These are phyloP conservation scores for Tiliqua scincoides DNA, from an alignment of 2,113 vertebrate species.

Conservation along the genomic window DNA sequence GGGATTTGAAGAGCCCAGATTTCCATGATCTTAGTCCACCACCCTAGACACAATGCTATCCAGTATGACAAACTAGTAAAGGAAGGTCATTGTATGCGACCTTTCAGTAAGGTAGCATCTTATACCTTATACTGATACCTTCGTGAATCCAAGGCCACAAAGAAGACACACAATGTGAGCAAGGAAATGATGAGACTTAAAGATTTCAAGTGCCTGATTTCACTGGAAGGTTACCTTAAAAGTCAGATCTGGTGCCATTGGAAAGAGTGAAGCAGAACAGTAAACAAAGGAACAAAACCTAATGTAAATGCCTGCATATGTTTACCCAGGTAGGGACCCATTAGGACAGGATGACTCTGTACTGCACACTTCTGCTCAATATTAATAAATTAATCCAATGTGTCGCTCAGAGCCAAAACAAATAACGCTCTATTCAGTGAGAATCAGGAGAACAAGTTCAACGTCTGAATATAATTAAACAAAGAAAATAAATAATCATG, in stretches of 20 bases:
- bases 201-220: neutral
- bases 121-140: too few species aligned
- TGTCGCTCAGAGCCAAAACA: neutral
- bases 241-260: neutral
- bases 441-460: neutral
- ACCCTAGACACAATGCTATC: neutral
- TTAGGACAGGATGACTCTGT: neutral
- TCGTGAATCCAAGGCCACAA: neutral
- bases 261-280: slow-evolving; percentile 14
- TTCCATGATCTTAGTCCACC: neutral
- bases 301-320: slow-evolving; percentile 16
- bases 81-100: neutral
- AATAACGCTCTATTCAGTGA: neutral
- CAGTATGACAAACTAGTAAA: neutral
- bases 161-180: neutral
- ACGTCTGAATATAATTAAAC: neutral
- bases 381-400: neutral
- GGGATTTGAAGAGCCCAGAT: neutral
- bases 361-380: neutral
- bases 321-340: slow-evolving; percentile 16
- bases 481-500: slow-evolving; percentile 8
- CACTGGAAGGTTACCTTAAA: neutral
- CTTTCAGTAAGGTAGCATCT: too few species aligned
- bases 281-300: slow-evolving; percentile 18
- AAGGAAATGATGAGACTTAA: neutral